Percentiles rank a stretch among this genome's conserved stretches.
Conservation (phyloP, 2,797 vertebrate genomes). For the Cynodonichthys magdalenae region DNA sequence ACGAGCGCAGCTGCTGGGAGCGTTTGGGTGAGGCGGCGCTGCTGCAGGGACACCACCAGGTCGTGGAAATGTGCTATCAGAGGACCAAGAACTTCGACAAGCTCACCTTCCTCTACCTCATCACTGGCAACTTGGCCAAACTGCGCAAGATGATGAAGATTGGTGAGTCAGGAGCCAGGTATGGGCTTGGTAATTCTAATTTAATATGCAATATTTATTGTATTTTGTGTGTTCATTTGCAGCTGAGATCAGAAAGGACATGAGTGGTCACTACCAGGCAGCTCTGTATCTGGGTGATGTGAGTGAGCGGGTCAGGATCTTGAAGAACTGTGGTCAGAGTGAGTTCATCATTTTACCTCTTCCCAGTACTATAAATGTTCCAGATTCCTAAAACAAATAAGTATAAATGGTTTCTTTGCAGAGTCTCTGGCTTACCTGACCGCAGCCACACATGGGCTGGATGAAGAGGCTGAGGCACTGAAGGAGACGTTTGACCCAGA, state of each 20-base stretch:
- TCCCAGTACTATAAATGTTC: no score
- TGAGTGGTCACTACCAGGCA: constrained; percentile 98
- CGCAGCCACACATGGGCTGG: constrained; percentile 93
- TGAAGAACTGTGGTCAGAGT: constrained; percentile 99
- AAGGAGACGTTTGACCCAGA: constrained; percentile 94
- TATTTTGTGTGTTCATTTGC: background rate
- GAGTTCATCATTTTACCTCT: constrained; percentile 66
- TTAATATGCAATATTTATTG: background rate
- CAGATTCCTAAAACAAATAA: no score
- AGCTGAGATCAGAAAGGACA: constrained; percentile 99
- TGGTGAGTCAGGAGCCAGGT: constrained; percentile 76
- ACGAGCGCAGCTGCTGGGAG: constrained; percentile 96
- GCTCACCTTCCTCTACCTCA: constrained; percentile 96
- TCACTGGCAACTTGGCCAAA: constrained; percentile 96
- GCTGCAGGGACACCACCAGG: constrained; percentile 97
- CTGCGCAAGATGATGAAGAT: constrained; percentile 99
- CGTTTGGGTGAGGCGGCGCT: constrained; percentile 93
- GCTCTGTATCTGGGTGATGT: constrained; percentile 95
- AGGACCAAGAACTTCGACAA: constrained; percentile 98
- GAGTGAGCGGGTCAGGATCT: constrained; percentile 93
- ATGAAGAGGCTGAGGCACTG: constrained; percentile 92
- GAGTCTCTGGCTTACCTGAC: constrained; percentile 97
- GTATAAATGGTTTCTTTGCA: constrained; percentile 47
- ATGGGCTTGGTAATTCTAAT: background rate
- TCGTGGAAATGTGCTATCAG: constrained; percentile 99